These are phyloP conservation scores for Nemurella pictetii DNA, from an alignment of 2,888 invertebrate species.

Conservation along the genomic window DNA sequence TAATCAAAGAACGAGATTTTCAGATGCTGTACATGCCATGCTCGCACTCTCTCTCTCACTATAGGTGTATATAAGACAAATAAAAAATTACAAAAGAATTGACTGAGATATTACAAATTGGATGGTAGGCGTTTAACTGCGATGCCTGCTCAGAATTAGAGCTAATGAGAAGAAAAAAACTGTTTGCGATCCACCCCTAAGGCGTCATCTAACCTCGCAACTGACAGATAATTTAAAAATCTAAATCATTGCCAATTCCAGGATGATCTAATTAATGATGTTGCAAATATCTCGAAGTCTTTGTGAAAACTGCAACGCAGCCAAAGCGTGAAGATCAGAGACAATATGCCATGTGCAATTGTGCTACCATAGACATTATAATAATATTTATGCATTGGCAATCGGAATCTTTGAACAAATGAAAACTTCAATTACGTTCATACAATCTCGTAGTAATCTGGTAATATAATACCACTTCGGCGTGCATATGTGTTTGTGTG, in stretches of 20 bases:
- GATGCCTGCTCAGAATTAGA: background rate
- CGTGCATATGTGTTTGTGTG: background rate
- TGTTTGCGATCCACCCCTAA: background rate
- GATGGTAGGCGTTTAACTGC: background rate
- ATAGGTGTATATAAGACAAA: background rate
- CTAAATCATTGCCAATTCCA: background rate
- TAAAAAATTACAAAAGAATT: background rate
- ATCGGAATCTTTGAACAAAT: background rate
- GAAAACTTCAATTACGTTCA: conserved; percentile 1
- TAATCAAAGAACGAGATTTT: background rate
- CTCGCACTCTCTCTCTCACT: background rate
- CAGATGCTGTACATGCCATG: background rate
- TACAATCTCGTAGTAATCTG: background rate
- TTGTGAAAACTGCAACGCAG: background rate
- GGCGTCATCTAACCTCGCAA: background rate
- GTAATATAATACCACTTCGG: conserved; percentile 27
- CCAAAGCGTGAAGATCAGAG: background rate
- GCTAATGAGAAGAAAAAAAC: background rate
- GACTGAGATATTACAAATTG: background rate
- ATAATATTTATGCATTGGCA: background rate
- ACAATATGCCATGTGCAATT: background rate
- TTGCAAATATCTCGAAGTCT: background rate
- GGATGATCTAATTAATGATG: background rate
- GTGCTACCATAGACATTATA: conserved; percentile 3
- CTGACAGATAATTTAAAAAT: background rate